Percentiles rank a stretch among this genome's conserved stretches.
Conservation (phyloP, 1,140 invertebrate genomes). For the Brachystomella parvula region DNA sequence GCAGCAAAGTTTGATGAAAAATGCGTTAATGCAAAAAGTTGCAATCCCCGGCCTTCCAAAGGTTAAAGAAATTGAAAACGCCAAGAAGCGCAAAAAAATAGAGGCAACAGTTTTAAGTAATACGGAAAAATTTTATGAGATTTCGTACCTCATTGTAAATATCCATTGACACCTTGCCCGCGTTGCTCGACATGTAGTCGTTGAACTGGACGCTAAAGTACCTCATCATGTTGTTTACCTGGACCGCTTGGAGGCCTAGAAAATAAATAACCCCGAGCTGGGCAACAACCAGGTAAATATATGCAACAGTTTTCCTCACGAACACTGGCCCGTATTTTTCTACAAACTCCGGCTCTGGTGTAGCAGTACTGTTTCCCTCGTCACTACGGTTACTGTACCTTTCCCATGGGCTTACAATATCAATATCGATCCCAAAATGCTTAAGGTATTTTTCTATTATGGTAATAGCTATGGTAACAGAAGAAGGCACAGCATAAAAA, state of each 20-base stretch:
- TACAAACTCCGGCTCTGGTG: background rate
- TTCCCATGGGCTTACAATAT: conserved; percentile 3
- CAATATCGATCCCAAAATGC: conserved; percentile 1
- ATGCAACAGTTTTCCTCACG: background rate
- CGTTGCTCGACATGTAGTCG: conserved; percentile 4
- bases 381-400: background rate
- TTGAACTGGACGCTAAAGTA: conserved; percentile 7
- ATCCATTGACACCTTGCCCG: background rate
- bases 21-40: too few relatives aligned
- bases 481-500: background rate
- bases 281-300: background rate
- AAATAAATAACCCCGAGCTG: background rate
- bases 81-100: too few relatives aligned
- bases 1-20: too few relatives aligned
- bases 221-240: background rate
- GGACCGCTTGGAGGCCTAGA: background rate
- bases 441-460: background rate
- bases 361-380: background rate
- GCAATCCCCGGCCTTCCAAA: too few relatives aligned
- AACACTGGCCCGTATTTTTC: conserved; percentile 1
- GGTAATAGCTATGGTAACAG: background rate
- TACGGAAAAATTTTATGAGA: too few relatives aligned
- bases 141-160: background rate
- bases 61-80: too few relatives aligned
- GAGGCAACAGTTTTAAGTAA: too few relatives aligned